These are phyloP conservation scores for Malurus alboscapulatus DNA, from an alignment of 2,113 vertebrate genomes.

Conservation along the genomic window DNA sequence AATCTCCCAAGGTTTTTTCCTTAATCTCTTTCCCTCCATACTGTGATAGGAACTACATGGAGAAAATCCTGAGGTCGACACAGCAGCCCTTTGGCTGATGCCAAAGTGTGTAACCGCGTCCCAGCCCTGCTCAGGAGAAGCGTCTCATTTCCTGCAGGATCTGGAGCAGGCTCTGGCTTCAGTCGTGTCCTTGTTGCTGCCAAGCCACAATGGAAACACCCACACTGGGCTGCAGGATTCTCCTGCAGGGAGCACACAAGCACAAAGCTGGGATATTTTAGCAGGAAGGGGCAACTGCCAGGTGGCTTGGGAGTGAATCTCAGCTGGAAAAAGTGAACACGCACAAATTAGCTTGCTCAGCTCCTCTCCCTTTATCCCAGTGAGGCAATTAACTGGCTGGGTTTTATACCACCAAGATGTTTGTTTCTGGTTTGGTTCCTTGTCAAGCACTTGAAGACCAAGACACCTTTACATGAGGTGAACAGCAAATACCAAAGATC, in stretches of 20 bases:
- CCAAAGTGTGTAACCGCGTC: neutral
- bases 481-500: neutral
- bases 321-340: neutral
- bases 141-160: neutral
- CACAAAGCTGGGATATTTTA: neutral
- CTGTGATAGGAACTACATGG: neutral
- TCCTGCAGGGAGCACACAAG: neutral
- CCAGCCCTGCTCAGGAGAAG: neutral
- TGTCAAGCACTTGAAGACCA: neutral
- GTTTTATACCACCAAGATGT: neutral
- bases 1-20: neutral
- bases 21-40: neutral
- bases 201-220: neutral
- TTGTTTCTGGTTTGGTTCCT: neutral
- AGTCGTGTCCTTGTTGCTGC: accelerated
- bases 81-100: neutral
- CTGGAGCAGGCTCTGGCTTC: neutral
- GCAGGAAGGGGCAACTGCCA: neutral
- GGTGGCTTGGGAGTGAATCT: neutral
- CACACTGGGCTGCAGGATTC: neutral
- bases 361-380: neutral
- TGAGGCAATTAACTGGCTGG: neutral
- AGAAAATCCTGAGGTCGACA: neutral
- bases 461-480: neutral
- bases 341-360: neutral